Percentiles rank a stretch among this genome's conserved stretches.
These are phyloP conservation scores for Lepidocolaptes lacrymiger DNA, from an alignment of 2,797 vertebrate species.

Conservation along the genomic window DNA sequence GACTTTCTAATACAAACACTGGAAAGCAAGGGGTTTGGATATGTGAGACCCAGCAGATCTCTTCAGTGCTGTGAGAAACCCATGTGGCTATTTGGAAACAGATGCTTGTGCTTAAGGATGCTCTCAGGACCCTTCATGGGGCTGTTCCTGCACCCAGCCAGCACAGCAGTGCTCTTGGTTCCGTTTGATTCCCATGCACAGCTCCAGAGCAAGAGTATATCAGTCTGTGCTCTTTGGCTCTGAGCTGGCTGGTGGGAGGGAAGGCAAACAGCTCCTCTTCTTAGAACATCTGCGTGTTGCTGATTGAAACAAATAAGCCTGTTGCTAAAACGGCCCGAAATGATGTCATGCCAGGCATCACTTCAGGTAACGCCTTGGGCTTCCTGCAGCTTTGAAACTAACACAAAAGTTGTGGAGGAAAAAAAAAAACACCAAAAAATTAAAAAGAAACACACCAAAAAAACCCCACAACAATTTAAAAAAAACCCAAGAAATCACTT, in stretches of 20 bases:
- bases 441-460: too few species aligned
- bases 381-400: slow-evolving; percentile 9
- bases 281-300: slow-evolving; percentile 34
- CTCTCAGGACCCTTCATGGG: neutral
- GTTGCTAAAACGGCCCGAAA: slow-evolving; percentile 35
- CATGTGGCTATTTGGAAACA: neutral
- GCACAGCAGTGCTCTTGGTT: neutral
- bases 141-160: neutral
- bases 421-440: neutral
- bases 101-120: neutral
- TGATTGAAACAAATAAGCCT: slow-evolving; percentile 41
- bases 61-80: neutral
- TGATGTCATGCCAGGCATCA: slow-evolving; percentile 5
- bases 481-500: neutral
- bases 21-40: neutral
- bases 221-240: neutral
- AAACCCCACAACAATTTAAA: too few species aligned
- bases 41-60: neutral
- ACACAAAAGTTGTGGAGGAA: neutral
- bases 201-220: neutral
- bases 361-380: slow-evolving; percentile 34
- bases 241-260: neutral
- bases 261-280: slow-evolving; percentile 38
- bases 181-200: neutral
- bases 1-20: neutral